Base-by-base conservation (phyloP, 2,113 vertebrate species). In the Budorcas taxicolor region DNA sequence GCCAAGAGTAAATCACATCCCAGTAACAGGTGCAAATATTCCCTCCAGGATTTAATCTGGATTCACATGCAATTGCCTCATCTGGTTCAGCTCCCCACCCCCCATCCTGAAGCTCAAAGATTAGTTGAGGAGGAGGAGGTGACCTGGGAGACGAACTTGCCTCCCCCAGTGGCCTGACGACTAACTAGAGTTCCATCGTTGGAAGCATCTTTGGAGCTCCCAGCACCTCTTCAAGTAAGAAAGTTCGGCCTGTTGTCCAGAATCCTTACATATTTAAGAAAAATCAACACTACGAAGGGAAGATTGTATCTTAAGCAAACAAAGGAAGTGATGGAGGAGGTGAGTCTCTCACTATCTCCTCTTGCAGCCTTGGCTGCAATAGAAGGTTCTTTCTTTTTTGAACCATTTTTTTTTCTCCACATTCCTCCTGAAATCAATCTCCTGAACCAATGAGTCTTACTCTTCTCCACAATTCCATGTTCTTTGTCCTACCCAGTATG, bases 1-100 rank as follows among this genome's bases (percentile, higher is more conserved):
- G 90, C 90, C 94, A 91, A 40, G 95, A 98, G 97, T 95, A 97
- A 98, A 97, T 98, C 93, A 45, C 78, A 21, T 87, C 96, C 58
- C 91, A 80, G 91, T 94, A 97, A 98, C 98, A 98, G 97, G 98
- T 98, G 93, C 96, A 97, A 97, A 97, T 81, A 91, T 98, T 98
- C 98, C 97, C 98, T 98, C 96, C 95, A 93, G 97, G 98, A 91
- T 97, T 98, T 98, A 97, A 98, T 98, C 98, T 98, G 98, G 97
- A 98, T 98, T 98, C 98, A 91, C 71, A 94, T 96, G 96, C 97
- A 98, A 97, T 98, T 97, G 98, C 97, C 90, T 98, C 97, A 96
- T 96, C 92, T 96, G 57, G 55, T 92, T 97, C 96, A 97, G 17
- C 6, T 60, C n/a, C 8, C 19, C 90, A 86, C 62, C 13, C 57